Base-by-base conservation (phyloP, 2,797 vertebrate genomes). In the Podarcis lilfordi region DNA sequence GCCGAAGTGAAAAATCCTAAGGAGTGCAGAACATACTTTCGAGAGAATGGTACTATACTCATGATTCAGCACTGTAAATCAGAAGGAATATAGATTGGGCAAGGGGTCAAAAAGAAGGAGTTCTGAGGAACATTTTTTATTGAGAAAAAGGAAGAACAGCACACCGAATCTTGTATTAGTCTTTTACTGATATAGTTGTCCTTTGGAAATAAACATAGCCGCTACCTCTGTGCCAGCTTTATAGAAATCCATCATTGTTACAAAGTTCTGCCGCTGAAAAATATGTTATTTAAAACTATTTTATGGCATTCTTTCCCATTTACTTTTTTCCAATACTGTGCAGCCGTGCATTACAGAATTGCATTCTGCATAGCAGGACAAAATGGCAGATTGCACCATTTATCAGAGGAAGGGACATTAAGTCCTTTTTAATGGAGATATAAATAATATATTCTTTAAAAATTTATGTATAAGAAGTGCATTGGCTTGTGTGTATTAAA, bases 371-470 rank as follows among this genome's bases (percentile, higher is more conserved):
- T 32, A 71, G 43, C n/a, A 72, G 77, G 35, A 72, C 66, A 80
- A 86, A 64, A 89, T 87, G 21, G 23, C 84, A 72, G 4, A 29
- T 11, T 89, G 43, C 6, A 25, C 0, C 78, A 69, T 35, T 87
- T 91, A 71, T 88, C 84, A 87, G 75, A 50, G 1, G 88, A 4
- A 84, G 27, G 13, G 50, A 64, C 68, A 64, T 79, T 89, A 80
- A 80, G 37, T 35, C 37, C 29, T 79, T 80, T 80, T 80, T 64
- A 64, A 72, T 27, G 29, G 45, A 80, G 45, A 80, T 80, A 86
- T 72, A 80, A 74, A 45, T 85, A 71, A 37, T 85, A 80, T 89
- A 79, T 86, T 9, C 45, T 85, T 59, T 66, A 66, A 92, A 80
- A 0, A 82, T 55, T 5, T 74, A 74, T 59, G 69, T 19, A 74